phyloP scores from a whole-genome alignment of 2,797 vertebrate genomes.

The Alosa sapidissima region DNA sequence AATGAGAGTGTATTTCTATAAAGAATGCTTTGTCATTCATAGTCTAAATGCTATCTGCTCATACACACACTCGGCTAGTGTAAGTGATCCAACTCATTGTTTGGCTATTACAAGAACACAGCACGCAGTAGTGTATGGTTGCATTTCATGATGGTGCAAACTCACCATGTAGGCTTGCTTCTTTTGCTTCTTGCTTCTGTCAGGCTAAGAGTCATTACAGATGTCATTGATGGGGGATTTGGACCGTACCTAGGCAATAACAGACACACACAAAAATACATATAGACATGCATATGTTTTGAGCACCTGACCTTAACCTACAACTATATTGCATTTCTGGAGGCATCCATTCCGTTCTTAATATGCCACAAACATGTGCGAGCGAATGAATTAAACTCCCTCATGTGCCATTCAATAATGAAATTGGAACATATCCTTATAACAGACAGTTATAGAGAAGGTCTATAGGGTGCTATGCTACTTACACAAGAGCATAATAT shows the following conservation, averaged over 20 bases:
- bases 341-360: neutral
- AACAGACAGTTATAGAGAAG: neutral
- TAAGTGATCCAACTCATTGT: neutral
- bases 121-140: neutral
- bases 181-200: neutral
- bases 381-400: neutral
- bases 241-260: conserved; percentile 30
- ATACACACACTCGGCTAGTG: neutral
- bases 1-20: neutral
- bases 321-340: conserved; percentile 2
- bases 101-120: neutral
- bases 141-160: neutral
- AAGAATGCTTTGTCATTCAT: neutral
- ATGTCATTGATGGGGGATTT: conserved; percentile 11
- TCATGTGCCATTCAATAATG: neutral
- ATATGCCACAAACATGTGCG: neutral
- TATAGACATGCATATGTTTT: neutral
- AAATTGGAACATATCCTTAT: neutral
- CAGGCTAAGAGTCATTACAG: neutral
- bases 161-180: neutral
- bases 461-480: neutral
- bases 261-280: conserved; percentile 23
- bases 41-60: no score
- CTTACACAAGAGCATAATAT: neutral
- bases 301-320: neutral